A percentile compares a stretch with the other conserved stretches of the same genome.
phyloP scores from a whole-genome alignment of 2,797 vertebrate species.

The Urophycis tenuis region DNA sequence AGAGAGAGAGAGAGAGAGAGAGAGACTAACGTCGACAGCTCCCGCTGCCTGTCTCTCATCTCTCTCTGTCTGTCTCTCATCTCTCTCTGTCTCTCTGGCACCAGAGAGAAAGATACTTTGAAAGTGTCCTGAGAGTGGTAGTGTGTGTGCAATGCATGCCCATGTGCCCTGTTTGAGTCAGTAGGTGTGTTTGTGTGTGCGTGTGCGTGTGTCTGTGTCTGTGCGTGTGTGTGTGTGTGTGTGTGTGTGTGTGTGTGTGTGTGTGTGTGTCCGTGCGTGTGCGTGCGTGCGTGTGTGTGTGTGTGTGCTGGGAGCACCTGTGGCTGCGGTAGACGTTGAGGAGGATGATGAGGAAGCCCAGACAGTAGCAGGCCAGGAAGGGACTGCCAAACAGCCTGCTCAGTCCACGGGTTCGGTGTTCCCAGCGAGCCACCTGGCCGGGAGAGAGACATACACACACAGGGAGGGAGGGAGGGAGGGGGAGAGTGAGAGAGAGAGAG shows the following conservation, averaged over 20 bases:
- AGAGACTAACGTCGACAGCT: too few relatives aligned
- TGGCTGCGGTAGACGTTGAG: constrained; percentile 84
- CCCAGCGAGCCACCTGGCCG: constrained; percentile 61
- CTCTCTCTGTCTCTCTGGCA: too few relatives aligned
- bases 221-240: background rate
- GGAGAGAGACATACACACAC: background rate
- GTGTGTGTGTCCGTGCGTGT: too few relatives aligned
- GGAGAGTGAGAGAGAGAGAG: too few relatives aligned
- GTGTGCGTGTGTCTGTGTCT: background rate
- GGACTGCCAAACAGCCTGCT: constrained; percentile 77
- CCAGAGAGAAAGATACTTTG: too few relatives aligned
- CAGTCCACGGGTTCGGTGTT: constrained; percentile 73
- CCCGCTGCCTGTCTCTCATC: too few relatives aligned
- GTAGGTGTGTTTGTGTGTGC: too few relatives aligned
- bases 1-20: too few relatives aligned
- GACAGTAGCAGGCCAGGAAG: constrained; percentile 76
- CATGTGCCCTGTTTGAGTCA: too few relatives aligned
- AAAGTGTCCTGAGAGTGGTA: too few relatives aligned
- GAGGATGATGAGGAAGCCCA: constrained; percentile 75
- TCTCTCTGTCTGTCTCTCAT: too few relatives aligned
- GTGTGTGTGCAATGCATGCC: too few relatives aligned
- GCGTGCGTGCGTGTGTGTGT: background rate
- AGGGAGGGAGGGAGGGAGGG: background rate
- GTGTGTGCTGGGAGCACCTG: constrained; percentile 65
- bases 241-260: background rate